These are phyloP conservation scores for Strigamia maritima DNA, from an alignment of 2,888 invertebrate species.

Conservation along the genomic window DNA sequence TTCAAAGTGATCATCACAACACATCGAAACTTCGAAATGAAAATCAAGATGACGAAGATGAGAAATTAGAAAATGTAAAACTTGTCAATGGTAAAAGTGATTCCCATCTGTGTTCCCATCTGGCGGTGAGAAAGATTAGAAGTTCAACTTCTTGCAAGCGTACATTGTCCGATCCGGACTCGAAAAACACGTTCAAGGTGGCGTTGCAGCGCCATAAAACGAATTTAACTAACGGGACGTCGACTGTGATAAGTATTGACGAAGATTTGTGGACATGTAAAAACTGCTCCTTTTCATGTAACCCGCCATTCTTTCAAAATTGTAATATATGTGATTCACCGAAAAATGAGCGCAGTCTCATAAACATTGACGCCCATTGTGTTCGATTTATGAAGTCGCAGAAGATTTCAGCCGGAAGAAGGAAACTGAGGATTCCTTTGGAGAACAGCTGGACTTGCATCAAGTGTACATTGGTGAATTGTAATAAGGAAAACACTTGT, in stretches of 20 bases:
- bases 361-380: conserved; percentile 62
- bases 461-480: conserved; percentile 82
- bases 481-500: conserved; percentile 67
- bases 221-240: background rate
- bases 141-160: conserved; percentile 47
- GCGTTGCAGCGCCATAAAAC: background rate
- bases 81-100: no score
- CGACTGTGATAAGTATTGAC: conserved; percentile 44
- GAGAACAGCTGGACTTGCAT: conserved; percentile 71
- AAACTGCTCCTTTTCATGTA: conserved; percentile 83
- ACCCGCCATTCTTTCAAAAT: conserved; percentile 71
- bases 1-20: no score
- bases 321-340: conserved; percentile 79
- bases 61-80: no score
- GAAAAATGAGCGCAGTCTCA: conserved; percentile 64
- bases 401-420: conserved; percentile 45
- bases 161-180: conserved; percentile 56
- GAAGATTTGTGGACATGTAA: conserved; percentile 74
- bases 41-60: no score
- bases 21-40: no score
- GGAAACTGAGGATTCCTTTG: conserved; percentile 66
- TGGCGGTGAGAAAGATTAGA: background rate
- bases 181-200: conserved; percentile 45
- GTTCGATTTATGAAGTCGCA: background rate
- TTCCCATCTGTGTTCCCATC: background rate